These are phyloP conservation scores for Odontomachus brunneus DNA, from an alignment of 1,140 invertebrate genomes.

Conservation along the genomic window DNA sequence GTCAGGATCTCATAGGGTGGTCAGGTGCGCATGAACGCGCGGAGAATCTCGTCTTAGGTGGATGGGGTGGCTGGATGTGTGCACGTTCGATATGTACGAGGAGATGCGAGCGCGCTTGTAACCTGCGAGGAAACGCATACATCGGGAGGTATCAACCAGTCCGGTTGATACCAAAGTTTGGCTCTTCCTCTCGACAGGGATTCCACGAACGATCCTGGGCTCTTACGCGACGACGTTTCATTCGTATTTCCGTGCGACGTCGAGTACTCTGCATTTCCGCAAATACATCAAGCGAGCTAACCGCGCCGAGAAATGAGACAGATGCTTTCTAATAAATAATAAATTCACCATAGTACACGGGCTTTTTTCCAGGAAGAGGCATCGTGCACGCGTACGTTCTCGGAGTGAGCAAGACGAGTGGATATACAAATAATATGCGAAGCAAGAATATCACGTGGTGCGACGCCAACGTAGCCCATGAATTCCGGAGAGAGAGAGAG, in stretches of 20 bases:
- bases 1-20: constrained; percentile 45
- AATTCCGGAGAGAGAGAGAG: constrained; percentile 6
- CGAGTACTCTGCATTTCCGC: not conserved
- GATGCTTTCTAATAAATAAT: not conserved
- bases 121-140: constrained; percentile 33
- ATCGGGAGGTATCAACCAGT: not conserved
- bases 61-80: not conserved
- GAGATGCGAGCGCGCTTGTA: constrained; percentile 9
- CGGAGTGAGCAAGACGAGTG: too few species aligned
- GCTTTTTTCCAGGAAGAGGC: too few species aligned
- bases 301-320: not conserved
- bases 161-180: constrained; percentile 53
- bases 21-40: constrained; percentile 46
- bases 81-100: not conserved
- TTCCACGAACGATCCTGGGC: constrained; percentile 16
- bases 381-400: too few species aligned
- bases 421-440: not conserved
- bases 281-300: not conserved
- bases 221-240: constrained; percentile 12
- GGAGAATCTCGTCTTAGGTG: constrained; percentile 36
- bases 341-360: not conserved
- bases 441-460: not conserved
- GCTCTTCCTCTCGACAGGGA: not conserved
- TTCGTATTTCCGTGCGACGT: constrained; percentile 7
- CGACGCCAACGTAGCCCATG: not conserved